Conservation (phyloP, 2,888 invertebrate genomes). For the Athrips mouffetella region DNA sequence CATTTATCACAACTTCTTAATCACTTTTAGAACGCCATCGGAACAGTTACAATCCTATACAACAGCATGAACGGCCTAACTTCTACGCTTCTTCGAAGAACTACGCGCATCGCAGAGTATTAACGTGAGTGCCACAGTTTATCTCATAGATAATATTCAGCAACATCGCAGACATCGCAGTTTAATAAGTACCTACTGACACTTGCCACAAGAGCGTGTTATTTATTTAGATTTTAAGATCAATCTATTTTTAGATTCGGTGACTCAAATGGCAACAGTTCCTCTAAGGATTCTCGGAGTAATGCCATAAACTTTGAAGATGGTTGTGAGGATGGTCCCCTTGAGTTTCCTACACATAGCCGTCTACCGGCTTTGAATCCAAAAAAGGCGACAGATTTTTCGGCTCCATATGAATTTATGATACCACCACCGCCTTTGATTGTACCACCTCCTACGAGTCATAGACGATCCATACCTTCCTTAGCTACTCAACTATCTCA, state of each 20-base stretch:
- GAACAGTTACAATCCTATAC: background rate
- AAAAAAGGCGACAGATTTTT: background rate
- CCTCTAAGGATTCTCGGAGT: background rate
- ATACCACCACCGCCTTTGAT: background rate
- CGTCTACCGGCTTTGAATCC: background rate
- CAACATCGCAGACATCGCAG: background rate
- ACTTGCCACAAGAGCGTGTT: background rate
- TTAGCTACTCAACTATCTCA: background rate
- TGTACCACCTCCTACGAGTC: background rate
- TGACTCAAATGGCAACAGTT: background rate
- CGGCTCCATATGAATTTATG: background rate
- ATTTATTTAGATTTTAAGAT: background rate
- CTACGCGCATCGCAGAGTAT: background rate
- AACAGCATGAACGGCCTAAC: background rate
- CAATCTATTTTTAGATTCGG: background rate
- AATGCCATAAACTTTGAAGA: background rate
- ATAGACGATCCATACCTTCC: no score
- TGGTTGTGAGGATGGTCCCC: background rate
- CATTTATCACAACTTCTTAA: no score
- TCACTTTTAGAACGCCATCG: no score
- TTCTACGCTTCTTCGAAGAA: background rate
- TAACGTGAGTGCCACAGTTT: background rate
- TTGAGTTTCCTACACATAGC: background rate
- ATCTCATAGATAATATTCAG: conserved; percentile 4
- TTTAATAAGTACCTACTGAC: background rate